Base-by-base conservation (phyloP, 2,113 vertebrate species). In the Sceloporus undulatus region DNA sequence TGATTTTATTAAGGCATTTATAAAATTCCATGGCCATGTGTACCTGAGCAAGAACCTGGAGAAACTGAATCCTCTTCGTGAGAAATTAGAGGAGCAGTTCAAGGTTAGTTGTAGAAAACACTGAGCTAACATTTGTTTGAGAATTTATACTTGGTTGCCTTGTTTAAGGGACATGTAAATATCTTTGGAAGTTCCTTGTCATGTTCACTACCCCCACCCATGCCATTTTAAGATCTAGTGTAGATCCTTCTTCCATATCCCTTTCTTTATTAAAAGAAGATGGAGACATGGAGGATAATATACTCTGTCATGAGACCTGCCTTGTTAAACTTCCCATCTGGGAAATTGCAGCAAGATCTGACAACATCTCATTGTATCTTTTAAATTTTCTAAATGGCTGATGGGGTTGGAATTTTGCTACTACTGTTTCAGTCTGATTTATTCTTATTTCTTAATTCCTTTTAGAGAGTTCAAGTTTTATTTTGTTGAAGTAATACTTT, bases 21-120 rank as follows among this genome's bases (percentile, higher is more conserved):
- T 99, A 97, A 99, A 99, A 95, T 99, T 99, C 89, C 99, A 99
- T n/a, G 98, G 98, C 38, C 98, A 99, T 78, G 98, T 99, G 86
- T 99, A 99, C 95, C 96, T 99, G 96, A 98, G 98, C 91, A 98
- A 98, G 97, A 98, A 97, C 92, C 95, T 99, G 96, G 99, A 99
- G 88, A 98, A 98, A 70, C 97, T 99, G 95, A 97, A 97, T 91
- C 94, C 94, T 81, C 97, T 99, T 97, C 97, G 99, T 94, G 98
- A 99, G 96, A 98, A 98, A 86, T 97, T 99, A 96, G 99, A 99
- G 96, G 98, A 99, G 91, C 98, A 99, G 89, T 99, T 99, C 94
- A 99, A 99, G 98, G 99, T 99, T 93, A 90, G 96, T 96, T 81
- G 79, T 88, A 27, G 85, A 90, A 90, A 91, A 79, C 19, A 42